A percentile compares a stretch with the other conserved stretches of the same genome.
phyloP scores from a whole-genome alignment of 2,797 vertebrate species.

The Phrynocephalus guinanensis region DNA sequence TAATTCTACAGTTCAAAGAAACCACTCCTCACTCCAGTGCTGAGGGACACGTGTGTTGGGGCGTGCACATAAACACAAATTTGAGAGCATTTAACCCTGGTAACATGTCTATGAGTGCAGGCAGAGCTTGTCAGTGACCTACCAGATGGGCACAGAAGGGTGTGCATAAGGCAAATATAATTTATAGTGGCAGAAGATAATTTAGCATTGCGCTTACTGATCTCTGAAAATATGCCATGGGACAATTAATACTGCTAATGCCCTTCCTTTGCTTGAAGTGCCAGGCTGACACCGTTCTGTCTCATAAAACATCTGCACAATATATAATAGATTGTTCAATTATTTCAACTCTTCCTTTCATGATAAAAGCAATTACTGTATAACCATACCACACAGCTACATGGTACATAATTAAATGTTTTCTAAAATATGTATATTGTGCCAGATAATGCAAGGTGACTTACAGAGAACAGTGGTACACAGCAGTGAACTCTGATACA shows the following conservation, averaged over 20 bases:
- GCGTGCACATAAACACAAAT: background rate
- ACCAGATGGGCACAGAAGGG: background rate
- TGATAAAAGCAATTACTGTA: slow-evolving; percentile 8
- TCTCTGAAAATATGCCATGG: slow-evolving; percentile 23
- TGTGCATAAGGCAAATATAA: background rate
- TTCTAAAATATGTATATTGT: background rate
- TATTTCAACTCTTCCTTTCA: slow-evolving; percentile 13
- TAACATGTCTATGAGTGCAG: background rate
- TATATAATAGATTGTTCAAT: slow-evolving; percentile 25
- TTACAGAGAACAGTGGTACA: background rate
- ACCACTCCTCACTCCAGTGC: background rate
- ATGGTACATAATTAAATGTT: background rate
- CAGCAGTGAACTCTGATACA: background rate
- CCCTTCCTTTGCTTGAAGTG: slow-evolving; percentile 26
- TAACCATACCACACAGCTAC: background rate
- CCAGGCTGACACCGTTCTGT: slow-evolving; percentile 19
- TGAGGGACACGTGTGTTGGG: background rate
- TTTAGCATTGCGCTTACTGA: slow-evolving; percentile 42
- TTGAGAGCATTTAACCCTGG: slow-evolving; percentile 7
- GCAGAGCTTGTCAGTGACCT: slow-evolving; percentile 10
- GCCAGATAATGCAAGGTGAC: slow-evolving; percentile 24
- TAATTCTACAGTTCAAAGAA: background rate
- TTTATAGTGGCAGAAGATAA: slow-evolving; percentile 34
- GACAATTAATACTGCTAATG: slow-evolving; percentile 32
- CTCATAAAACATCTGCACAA: slow-evolving; percentile 29